A percentile compares a stretch with the other conserved stretches of the same genome.
Evolutionary conservation across 2,113 vertebrate genomes (phyloP).

Genomic region (Ardeotis arabs): DNA sequence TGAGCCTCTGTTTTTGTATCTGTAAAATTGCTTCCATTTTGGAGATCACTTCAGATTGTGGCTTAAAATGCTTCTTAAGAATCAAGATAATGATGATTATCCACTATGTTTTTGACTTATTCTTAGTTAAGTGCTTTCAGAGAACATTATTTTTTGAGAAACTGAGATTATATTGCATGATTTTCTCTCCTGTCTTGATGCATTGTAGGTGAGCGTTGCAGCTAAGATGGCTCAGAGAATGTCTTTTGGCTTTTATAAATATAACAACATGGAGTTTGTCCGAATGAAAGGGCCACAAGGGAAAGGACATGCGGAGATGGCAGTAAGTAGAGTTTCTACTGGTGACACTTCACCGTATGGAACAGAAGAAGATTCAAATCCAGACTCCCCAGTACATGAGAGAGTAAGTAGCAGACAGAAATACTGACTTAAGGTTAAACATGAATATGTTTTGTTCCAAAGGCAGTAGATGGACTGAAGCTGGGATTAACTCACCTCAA

Average conservation of each 20-base stretch:
- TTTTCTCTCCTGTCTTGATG: not conserved
- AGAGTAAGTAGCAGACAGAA: conserved; percentile 80
- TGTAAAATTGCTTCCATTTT: not conserved
- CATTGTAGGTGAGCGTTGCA: conserved; percentile 90
- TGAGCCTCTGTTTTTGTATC: not conserved
- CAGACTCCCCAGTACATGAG: conserved; percentile 89
- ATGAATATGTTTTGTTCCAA: not conserved
- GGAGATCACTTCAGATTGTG: not conserved
- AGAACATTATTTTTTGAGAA: not conserved
- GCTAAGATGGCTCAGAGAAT: conserved; percentile 98
- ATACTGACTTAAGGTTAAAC: not conserved
- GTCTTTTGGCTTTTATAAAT: conserved; percentile 98
- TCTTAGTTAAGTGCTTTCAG: not conserved
- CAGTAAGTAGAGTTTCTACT: conserved; percentile 92
- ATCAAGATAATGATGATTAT: not conserved
- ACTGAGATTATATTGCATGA: not conserved
- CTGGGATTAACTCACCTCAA: not conserved
- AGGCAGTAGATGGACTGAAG: not conserved
- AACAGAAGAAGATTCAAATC: conserved; percentile 90
- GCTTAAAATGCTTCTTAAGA: not conserved
- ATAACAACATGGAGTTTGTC: conserved; percentile 99
- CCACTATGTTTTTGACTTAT: not conserved
- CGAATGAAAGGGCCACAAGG: conserved; percentile 98
- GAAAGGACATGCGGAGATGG: conserved; percentile 98
- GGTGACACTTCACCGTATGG: conserved; percentile 94